These are phyloP conservation scores for Actenoides hombroni DNA, from an alignment of 2,113 vertebrate species.

Conservation along the genomic window DNA sequence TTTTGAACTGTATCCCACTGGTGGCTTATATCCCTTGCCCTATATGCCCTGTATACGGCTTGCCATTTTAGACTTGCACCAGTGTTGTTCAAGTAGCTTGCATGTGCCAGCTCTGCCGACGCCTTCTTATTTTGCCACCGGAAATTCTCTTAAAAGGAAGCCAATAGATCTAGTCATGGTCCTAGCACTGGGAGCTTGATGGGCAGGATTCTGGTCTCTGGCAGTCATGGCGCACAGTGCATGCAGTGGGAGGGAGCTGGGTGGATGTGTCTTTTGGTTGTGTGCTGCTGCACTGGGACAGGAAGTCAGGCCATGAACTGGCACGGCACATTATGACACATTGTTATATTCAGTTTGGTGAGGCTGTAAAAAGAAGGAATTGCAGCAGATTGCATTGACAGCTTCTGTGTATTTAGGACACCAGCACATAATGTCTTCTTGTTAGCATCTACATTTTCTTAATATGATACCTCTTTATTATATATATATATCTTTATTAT, in stretches of 20 bases:
- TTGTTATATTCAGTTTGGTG: background rate
- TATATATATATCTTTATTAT: too few species aligned
- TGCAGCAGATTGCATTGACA: background rate
- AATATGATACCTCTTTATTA: background rate
- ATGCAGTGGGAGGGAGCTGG: background rate
- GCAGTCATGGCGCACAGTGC: fast-evolving
- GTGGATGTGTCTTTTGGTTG: background rate
- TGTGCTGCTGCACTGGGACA: fast-evolving
- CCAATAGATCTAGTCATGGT: background rate
- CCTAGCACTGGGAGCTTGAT: background rate
- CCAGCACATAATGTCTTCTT: background rate
- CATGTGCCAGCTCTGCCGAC: background rate
- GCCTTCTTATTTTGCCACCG: background rate
- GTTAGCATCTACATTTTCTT: background rate
- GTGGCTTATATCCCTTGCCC: background rate
- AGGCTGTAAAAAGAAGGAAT: background rate
- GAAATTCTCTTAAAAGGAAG: background rate
- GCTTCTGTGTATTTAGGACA: background rate
- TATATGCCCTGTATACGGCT: background rate
- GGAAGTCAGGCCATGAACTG: background rate
- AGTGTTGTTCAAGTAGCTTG: fast-evolving
- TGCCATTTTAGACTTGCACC: background rate
- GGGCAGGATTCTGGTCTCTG: background rate
- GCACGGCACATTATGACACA: background rate
- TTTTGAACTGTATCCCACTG: background rate